These are phyloP conservation scores for Pachyseris speciosa DNA, from an alignment of 64 coral and sea anemone species.

Conservation along the genomic window DNA sequence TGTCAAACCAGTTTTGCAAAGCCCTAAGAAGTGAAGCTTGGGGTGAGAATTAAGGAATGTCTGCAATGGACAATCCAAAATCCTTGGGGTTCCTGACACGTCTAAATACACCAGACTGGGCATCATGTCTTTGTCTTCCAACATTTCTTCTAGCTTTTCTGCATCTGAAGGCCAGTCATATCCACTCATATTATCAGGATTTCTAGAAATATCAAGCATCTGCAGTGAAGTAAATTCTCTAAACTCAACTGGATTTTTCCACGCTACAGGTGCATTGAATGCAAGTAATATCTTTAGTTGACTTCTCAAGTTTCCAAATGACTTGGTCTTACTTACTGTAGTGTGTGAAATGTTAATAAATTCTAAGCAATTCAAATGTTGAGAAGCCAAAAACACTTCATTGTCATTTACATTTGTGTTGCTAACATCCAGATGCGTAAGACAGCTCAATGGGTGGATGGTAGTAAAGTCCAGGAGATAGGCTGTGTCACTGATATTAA, in stretches of 20 bases:
- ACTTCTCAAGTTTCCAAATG: constrained; percentile 69
- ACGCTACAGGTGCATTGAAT: constrained; percentile 70
- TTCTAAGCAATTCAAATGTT: constrained; percentile 52
- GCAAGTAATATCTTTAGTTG: constrained; percentile 74
- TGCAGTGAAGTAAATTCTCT: constrained; percentile 47
- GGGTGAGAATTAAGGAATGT: constrained; percentile 73
- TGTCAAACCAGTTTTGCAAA: constrained; percentile 75
- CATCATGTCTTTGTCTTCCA: constrained; percentile 23
- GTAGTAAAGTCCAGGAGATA: constrained; percentile 43
- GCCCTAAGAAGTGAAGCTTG: constrained; percentile 78
- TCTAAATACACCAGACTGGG: constrained; percentile 63
- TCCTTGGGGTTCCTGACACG: constrained; percentile 58
- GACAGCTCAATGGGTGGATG: constrained; percentile 36
- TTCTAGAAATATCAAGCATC: constrained; percentile 86
- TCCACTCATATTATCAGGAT: not conserved
- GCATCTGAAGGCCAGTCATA: constrained; percentile 57
- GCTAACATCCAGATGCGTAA: constrained; percentile 76
- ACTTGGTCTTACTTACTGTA: constrained; percentile 31
- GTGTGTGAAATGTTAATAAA: constrained; percentile 84
- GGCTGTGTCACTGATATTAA: constrained; percentile 66
- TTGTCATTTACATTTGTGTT: constrained; percentile 53
- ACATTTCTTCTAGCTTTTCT: constrained; percentile 63
- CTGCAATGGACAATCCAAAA: constrained; percentile 61
- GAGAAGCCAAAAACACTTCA: constrained; percentile 33
- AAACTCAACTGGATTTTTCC: constrained; percentile 79